phyloP scores from a whole-genome alignment of 2,797 vertebrate genomes.

The Thamnophis elegans region DNA sequence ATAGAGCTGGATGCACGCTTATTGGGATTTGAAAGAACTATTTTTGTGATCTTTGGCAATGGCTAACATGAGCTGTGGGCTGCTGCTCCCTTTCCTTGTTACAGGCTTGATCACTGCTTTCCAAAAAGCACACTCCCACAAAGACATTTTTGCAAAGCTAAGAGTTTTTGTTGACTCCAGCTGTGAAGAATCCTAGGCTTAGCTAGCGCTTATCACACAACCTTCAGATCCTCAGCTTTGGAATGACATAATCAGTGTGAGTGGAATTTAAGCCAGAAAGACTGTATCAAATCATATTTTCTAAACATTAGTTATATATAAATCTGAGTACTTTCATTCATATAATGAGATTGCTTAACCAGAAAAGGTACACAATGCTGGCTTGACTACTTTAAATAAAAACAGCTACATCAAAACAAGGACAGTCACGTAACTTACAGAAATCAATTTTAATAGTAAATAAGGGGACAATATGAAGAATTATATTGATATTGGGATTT shows the following conservation, averaged over 20 bases:
- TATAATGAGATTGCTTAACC: neutral
- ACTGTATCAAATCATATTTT: neutral
- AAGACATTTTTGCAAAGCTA: conserved; percentile 10
- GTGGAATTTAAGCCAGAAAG: neutral
- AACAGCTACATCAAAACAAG: neutral
- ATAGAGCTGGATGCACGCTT: conserved; percentile 4
- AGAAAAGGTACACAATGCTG: conserved; percentile 15
- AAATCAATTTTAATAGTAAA: neutral
- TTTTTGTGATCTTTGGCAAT: neutral
- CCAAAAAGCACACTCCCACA: conserved; percentile 24
- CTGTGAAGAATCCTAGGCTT: conserved; percentile 26
- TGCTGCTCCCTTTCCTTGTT: conserved; percentile 12
- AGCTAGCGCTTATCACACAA: conserved; percentile 1
- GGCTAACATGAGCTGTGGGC: neutral
- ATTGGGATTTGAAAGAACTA: neutral
- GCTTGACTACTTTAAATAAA: neutral
- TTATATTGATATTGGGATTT: neutral
- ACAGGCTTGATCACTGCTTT: conserved; percentile 17
- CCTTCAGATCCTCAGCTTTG: conserved; percentile 15
- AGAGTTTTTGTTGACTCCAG: conserved; percentile 17
- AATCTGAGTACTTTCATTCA: neutral
- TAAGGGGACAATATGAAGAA: neutral
- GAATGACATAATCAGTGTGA: neutral
- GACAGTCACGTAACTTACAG: neutral
- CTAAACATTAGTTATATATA: conserved; percentile 2